Evolutionary conservation across 2,797 vertebrate species (phyloP), one percentile per base, ranked within the genome.

Genomic region (Synanceia verrucosa): DNA sequence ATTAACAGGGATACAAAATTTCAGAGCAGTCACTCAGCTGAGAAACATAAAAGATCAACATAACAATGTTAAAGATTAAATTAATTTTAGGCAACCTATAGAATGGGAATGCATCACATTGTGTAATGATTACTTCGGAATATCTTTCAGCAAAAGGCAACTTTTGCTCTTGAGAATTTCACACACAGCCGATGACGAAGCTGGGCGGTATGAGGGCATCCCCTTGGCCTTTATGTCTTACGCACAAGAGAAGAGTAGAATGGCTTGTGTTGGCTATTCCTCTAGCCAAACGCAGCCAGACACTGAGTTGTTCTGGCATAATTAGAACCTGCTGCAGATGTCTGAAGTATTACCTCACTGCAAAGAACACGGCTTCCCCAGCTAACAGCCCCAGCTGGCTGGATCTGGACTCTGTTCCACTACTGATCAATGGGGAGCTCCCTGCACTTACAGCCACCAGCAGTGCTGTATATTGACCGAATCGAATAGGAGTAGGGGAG

Each of bases 291-390:
- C 59, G 55, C 86, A 88, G 88, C 88, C 87, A 91, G 91, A 92
- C 88, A 82, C 83, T 67, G 79, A 85, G 83, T 74, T 87, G 79
- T 86, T 91, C 86, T 91, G 92, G 90, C 90, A 89, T 92, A 92
- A 94, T 92, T 90, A 92, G 84, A 93, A 92, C 86, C 91, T 89
- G 87, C 90, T 91, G 88, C 88, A 91, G 86, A 93, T 92, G 90
- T 90, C 86, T 90, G 75, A 89, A 74, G 82, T 85, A 89, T 93
- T 89, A 93, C 89, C 87, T 94, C 92, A 93, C 81, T 78, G 78
- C 62, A 67, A 81, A 87, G 86, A 91, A 89, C 82, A 87, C 82
- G 91, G 90, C 89, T 92, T 93, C 88, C 91, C 91, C 90, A 70
- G 82, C 82, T 86, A 85, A 86, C 88, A 81, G 80, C 82, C 82